Conservation (phyloP, 2,113 vertebrate species). For the Microtus ochrogaster region DNA sequence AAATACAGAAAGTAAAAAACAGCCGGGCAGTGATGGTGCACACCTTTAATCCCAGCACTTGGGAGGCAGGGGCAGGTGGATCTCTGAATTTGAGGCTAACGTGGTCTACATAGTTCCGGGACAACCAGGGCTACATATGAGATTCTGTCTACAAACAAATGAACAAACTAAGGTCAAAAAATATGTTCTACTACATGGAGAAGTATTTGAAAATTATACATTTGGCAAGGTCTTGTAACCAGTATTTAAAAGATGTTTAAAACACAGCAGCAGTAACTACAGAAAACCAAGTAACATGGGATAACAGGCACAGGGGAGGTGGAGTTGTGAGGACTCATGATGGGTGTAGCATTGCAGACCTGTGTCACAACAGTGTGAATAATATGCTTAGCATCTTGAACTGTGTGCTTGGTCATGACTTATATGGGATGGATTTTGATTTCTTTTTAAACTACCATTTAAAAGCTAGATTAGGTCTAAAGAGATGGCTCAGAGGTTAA, state of each 20-base stretch:
- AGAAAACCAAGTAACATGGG: neutral
- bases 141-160: neutral
- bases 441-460: neutral
- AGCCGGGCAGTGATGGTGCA: too few species aligned
- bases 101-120: neutral
- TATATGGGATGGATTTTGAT: neutral
- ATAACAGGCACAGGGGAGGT: neutral
- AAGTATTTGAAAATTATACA: neutral
- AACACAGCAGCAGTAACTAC: neutral
- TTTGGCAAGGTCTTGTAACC: neutral
- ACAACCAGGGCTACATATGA: neutral
- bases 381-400: neutral
- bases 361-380: neutral
- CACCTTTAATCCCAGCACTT: neutral
- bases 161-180: neutral
- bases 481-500: neutral
- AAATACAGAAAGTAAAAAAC: too few species aligned
- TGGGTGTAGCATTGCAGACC: neutral
- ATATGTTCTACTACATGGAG: neutral
- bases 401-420: neutral
- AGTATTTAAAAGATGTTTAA: neutral
- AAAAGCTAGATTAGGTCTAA: neutral
- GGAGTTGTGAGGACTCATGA: neutral
- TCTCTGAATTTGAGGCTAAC: neutral
- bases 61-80: neutral